Percentiles rank a stretch among this genome's conserved stretches.
These are phyloP conservation scores for Tragelaphus oryx DNA, from an alignment of 2,797 vertebrate genomes.

Conservation along the genomic window DNA sequence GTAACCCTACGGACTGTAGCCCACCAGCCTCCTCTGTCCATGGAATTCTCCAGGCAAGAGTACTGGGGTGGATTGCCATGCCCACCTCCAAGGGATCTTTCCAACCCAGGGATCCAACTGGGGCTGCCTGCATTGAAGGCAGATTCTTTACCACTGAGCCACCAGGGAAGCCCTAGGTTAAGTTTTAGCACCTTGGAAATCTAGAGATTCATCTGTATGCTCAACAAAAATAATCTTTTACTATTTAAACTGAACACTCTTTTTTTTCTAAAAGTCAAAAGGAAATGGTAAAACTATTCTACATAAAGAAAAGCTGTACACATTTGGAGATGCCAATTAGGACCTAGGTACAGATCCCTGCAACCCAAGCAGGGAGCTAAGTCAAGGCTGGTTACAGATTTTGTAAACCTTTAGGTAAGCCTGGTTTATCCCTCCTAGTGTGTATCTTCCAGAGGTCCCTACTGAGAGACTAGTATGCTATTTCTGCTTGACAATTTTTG, in stretches of 20 bases:
- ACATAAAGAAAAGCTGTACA: too few species aligned
- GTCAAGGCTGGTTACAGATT: neutral
- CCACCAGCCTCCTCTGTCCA: neutral
- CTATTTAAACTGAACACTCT: neutral
- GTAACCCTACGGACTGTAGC: neutral
- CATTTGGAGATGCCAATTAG: neutral
- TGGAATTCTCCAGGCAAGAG: neutral
- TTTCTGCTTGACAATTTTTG: neutral
- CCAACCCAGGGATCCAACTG: neutral
- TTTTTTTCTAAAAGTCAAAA: slow-evolving; percentile 37
- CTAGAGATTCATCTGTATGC: neutral
- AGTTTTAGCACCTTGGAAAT: neutral
- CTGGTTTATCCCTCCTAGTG: neutral
- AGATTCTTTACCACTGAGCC: neutral
- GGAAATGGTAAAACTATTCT: neutral
- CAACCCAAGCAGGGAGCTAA: neutral
- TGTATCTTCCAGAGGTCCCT: neutral
- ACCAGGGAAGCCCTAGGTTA: neutral
- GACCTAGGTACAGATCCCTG: neutral
- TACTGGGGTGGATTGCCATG: neutral
- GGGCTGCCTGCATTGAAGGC: neutral
- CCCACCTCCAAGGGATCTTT: neutral
- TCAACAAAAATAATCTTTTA: neutral
- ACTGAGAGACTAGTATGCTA: neutral
- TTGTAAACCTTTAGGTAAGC: neutral